Evolutionary conservation across 2,797 vertebrate species (phyloP).

Genomic region (Chaetophractus vellerosus): DNA sequence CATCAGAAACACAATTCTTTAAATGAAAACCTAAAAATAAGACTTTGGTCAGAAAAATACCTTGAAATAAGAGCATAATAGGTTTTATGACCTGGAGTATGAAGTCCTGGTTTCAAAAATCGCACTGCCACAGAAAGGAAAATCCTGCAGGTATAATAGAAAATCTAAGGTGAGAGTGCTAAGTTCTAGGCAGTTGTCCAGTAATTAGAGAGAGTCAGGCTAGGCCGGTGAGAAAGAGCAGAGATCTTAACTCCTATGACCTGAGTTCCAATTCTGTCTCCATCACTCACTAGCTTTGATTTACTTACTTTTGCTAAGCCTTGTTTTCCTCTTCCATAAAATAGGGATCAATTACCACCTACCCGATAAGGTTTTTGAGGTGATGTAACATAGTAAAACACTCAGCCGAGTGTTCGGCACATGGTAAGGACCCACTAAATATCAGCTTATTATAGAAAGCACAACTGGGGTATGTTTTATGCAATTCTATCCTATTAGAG

Average conservation of each 20-base stretch:
- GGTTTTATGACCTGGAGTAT: neutral
- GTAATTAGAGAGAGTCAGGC: neutral
- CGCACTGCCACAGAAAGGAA: neutral
- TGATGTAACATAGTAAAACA: neutral
- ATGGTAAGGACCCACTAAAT: neutral
- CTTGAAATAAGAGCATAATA: neutral
- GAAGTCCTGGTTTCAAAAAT: neutral
- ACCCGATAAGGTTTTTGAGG: neutral
- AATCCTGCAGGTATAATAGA: neutral
- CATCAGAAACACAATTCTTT: neutral
- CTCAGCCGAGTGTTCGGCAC: neutral
- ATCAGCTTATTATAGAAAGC: neutral
- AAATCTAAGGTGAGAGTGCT: neutral
- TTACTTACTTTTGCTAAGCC: neutral
- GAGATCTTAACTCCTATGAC: neutral
- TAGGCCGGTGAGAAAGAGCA: neutral
- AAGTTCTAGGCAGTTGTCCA: neutral
- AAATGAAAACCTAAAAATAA: neutral
- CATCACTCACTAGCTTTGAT: neutral
- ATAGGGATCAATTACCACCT: neutral
- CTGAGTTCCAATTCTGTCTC: neutral
- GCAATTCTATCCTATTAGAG: neutral
- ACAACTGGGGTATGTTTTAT: neutral
- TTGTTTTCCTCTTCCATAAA: neutral
- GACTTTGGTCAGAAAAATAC: conserved; percentile 16